These are phyloP conservation scores for Sebastes iracundus DNA, from an alignment of 2,797 vertebrate genomes.

Conservation along the genomic window DNA sequence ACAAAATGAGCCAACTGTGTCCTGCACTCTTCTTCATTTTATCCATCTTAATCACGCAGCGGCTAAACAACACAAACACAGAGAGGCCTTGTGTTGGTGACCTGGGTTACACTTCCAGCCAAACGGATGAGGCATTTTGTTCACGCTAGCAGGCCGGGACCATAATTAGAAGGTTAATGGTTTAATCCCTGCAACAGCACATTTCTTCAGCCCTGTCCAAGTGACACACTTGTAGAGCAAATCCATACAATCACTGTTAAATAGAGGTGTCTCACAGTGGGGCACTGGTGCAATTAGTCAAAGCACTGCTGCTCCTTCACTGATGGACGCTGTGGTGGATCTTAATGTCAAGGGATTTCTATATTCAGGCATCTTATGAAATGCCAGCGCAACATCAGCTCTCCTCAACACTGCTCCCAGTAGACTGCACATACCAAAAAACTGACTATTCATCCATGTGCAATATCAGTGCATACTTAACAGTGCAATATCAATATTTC, in stretches of 20 bases:
- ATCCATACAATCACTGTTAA: background rate
- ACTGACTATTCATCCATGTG: too few relatives aligned
- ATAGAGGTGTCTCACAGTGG: background rate
- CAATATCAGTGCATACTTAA: too few relatives aligned
- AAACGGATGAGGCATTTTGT: background rate
- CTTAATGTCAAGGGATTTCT: background rate
- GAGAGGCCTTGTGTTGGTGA: conserved; percentile 1
- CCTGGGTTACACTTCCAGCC: background rate
- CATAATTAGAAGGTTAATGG: conserved; percentile 3
- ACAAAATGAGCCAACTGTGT: conserved; percentile 39
- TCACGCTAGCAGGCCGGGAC: background rate
- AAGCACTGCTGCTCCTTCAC: background rate
- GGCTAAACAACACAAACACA: background rate
- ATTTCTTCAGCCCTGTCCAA: background rate
- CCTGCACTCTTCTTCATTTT: conserved; percentile 5
- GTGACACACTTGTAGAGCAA: background rate
- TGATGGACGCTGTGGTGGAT: background rate
- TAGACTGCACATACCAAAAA: too few relatives aligned
- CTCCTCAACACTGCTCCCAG: too few relatives aligned
- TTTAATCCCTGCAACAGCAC: background rate
- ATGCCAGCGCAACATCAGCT: background rate
- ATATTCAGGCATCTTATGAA: background rate
- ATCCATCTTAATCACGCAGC: conserved; percentile 17
- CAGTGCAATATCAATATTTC: too few relatives aligned
- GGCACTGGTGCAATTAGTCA: background rate